Evolutionary conservation across 2,888 invertebrate genomes (phyloP), one percentile per base, ranked within the genome.

Genomic region (Aromia moschata): DNA sequence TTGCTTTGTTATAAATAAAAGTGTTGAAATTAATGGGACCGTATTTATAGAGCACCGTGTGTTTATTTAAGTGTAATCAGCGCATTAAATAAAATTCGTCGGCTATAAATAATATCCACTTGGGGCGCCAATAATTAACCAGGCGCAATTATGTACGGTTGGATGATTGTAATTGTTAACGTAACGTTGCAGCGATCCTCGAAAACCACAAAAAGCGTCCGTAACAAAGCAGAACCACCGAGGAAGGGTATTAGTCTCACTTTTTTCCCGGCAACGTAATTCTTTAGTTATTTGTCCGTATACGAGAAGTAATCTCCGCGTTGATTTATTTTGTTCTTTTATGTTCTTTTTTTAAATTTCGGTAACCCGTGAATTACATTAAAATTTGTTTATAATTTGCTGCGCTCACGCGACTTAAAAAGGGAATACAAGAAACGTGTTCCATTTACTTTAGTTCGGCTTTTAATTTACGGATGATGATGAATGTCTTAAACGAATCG

Each of bases 51-150:
- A 11, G 15, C 12, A 14, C 9, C 47, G 16, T 0, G 25, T 49
- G 49, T 49, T 49, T 49, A 20, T 38, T 38, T 15, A 38, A 49
- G 49, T 47, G 47, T 38, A 38, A 49, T 49, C 38, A 25, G 25
- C 25, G 17, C 25, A 25, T 38, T 49, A 25, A 25, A 25, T 38
- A 38, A 38, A 49, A 49, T 38, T 38, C 20, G 49, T 49, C 18
- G 10, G 37, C 49, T 38, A 38, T 49, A 38, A 25, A 49, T 49
- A 25, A 49, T 49, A 38, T 38, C 38, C 37, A 36, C 25, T 30
- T 40, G 38, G 49, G 49, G 49, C 49, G 49, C 49, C 49, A 20
- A 49, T 49, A 49, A 49, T 49, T 49, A 49, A 49, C 38, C 18
- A 49, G 49, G 16, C 25, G 10, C 15, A 25, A 44, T 44, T 44